Evolutionary conservation across 2,113 vertebrate genomes (phyloP), one percentile per base, ranked within the genome.

Genomic region (Lasiurus borealis): DNA sequence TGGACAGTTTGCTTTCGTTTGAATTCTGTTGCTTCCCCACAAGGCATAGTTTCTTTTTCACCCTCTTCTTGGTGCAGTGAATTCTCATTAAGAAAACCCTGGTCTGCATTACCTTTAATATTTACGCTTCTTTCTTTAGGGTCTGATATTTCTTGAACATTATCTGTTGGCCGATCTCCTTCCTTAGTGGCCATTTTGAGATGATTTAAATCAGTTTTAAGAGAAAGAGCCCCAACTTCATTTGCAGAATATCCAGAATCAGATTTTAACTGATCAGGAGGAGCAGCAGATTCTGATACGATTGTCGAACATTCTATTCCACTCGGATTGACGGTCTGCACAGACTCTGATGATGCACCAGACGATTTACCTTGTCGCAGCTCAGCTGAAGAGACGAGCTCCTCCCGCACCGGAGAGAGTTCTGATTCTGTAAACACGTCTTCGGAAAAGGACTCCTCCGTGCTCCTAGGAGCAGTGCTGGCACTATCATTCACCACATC

Each of bases 361-460:
- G 99, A 99, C 34, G 99, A 99, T 93, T 99, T 99, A 87, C 99
- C 99, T 85, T 98, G 99, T 44, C 94, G 98, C 66, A 98, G 98
- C 54, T 99, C 99, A 97, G 99, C 99, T 27, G 97, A 99, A 72
- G 99, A 99, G 88, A 99, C 97, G 83, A 98, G 98, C 88, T 99
- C 99, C 97, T 99, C 99, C 0, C 98, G 98, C 88, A 99, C 99
- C 75, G 99, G 99, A 84, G 99, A 99, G 73, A 99, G 99, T 98
- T 99, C 99, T 0, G 99, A 99, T 97, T 99, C 99, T 9, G 99
- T 99, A 97, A 99, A 99, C 44, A 99, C 99, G 8, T 99, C 99
- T 98, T 99, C 99, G 10, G 99, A 99, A 90, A 99, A 95, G 82
- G 99, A 99, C 95, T 99, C 99, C 93, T 99, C 99, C 0, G 99